Percentiles rank a stretch among this genome's conserved stretches.
These are phyloP conservation scores for Callithrix jacchus DNA, from an alignment of 2,113 vertebrate genomes.

Conservation along the genomic window DNA sequence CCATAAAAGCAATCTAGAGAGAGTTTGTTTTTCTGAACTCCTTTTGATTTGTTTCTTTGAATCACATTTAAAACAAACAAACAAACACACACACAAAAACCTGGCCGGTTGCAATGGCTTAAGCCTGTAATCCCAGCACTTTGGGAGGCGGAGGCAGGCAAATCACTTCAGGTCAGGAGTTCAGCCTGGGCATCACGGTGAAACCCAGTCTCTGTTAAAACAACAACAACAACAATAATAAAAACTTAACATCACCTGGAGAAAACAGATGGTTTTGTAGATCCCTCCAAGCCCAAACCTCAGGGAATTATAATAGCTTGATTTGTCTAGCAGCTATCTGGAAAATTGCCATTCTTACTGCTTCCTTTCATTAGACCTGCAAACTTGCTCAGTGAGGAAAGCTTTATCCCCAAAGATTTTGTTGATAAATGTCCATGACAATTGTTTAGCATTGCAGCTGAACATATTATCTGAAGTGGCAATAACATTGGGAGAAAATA, in stretches of 20 bases:
- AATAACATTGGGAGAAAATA: not conserved
- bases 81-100: too few relatives aligned
- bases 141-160: not conserved
- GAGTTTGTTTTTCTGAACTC: not conserved
- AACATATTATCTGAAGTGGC: not conserved
- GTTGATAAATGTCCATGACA: not conserved
- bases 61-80: not conserved
- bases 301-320: not conserved
- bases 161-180: not conserved
- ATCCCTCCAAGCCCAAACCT: not conserved
- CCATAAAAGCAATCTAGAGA: not conserved
- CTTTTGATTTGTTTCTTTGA: not conserved
- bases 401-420: not conserved
- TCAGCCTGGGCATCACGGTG: not conserved
- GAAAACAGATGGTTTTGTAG: not conserved
- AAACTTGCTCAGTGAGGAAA: not conserved
- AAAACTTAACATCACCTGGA: not conserved
- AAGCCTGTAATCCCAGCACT: not conserved
- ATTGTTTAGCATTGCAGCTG: not conserved
- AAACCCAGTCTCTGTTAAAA: not conserved
- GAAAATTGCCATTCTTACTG: not conserved
- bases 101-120: too few relatives aligned
- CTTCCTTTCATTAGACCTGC: not conserved
- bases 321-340: not conserved
- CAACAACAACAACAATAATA: too few relatives aligned